Evolutionary conservation across 2,113 vertebrate genomes (phyloP).

Genomic region (Eretmochelys imbricata): DNA sequence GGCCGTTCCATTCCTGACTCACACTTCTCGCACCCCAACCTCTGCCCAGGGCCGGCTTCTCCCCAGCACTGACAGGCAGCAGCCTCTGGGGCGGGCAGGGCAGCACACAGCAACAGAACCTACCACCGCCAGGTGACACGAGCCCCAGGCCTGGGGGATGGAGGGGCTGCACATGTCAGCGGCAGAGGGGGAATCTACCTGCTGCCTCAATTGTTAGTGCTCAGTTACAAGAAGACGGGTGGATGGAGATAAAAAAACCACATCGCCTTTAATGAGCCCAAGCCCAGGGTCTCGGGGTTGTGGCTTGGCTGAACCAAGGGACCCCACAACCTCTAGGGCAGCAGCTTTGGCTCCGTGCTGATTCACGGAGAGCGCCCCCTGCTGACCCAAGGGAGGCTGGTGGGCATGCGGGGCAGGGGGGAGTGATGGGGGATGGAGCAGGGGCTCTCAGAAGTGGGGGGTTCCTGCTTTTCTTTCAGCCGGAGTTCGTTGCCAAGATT

Average conservation of each 20-base stretch:
- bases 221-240: neutral
- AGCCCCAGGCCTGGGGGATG: too few species aligned
- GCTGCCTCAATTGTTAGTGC: neutral
- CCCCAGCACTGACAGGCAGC: too few species aligned
- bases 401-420: neutral
- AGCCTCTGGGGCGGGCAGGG: too few species aligned
- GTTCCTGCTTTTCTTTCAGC: neutral
- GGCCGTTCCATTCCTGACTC: too few species aligned
- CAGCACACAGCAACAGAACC: too few species aligned
- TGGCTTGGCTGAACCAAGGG: neutral
- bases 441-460: fast-evolving
- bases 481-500: neutral
- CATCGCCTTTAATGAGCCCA: too few species aligned
- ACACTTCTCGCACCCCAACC: too few species aligned
- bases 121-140: too few species aligned
- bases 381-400: neutral
- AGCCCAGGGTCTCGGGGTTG: neutral
- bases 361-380: neutral
- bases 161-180: too few species aligned
- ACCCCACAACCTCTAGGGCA: fast-evolving
- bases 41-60: too few species aligned
- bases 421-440: neutral
- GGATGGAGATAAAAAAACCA: neutral
- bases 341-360: too few species aligned
- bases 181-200: too few species aligned